phyloP scores from a whole-genome alignment of 1,140 invertebrate genomes.

The Eurosta solidaginis region DNA sequence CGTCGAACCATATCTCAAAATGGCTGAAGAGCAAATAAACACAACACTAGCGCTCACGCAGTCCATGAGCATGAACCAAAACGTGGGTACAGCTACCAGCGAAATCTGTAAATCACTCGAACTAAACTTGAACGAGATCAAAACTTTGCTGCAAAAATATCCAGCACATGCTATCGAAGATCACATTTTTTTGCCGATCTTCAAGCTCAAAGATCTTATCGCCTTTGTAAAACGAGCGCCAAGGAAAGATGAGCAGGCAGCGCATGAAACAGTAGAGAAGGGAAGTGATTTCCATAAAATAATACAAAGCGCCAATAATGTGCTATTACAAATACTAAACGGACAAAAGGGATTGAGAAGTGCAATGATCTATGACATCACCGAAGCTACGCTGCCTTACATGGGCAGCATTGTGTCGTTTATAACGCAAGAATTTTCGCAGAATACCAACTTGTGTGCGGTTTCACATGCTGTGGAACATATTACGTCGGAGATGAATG shows the following conservation, averaged over 20 bases:
- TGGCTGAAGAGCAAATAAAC: neutral
- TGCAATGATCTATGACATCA: constrained; percentile 32
- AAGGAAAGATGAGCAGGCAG: neutral
- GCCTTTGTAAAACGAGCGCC: constrained; percentile 34
- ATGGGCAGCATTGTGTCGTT: neutral
- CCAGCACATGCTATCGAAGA: constrained; percentile 35
- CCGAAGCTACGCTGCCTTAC: neutral
- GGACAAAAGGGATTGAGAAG: constrained; percentile 29
- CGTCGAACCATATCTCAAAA: neutral
- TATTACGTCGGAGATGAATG: neutral
- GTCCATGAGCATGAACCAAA: neutral
- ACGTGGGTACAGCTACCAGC: neutral
- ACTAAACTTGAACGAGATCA: constrained; percentile 27
- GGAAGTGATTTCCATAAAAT: neutral
- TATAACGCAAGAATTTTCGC: neutral
- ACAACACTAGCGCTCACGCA: neutral
- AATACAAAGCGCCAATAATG: constrained; percentile 28
- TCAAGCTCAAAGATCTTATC: constrained; percentile 37
- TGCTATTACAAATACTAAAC: constrained; percentile 29
- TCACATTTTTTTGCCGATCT: constrained; percentile 34
- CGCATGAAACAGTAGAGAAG: too few relatives aligned
- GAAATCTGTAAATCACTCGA: constrained; percentile 10
- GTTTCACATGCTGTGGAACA: neutral
- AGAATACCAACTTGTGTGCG: neutral
- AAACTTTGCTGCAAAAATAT: constrained; percentile 20